Evolutionary conservation across 2,888 invertebrate genomes (phyloP).

Genomic region (Digitonthophagus gazella): DNA sequence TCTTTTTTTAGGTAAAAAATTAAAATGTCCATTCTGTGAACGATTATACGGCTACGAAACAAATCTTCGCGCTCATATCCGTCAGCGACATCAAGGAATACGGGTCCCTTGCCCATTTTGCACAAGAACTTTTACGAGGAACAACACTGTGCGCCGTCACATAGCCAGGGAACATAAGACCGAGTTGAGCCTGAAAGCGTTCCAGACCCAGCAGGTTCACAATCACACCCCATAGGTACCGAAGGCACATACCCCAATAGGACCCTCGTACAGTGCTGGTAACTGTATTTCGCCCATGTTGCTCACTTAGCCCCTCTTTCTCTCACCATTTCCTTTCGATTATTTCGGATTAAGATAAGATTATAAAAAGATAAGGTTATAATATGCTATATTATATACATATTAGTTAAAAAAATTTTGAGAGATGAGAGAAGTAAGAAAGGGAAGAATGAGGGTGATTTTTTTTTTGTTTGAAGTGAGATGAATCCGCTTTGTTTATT

Average conservation of each 20-base stretch:
- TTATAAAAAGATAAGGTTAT: too few species aligned
- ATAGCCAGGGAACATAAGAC: constrained; percentile 88
- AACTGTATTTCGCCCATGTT: background rate
- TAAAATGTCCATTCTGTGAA: constrained; percentile 91
- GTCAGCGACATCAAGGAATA: constrained; percentile 89
- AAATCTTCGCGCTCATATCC: constrained; percentile 85
- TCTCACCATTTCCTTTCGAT: background rate
- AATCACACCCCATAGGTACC: constrained; percentile 62
- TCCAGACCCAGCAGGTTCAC: constrained; percentile 58
- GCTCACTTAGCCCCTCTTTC: background rate
- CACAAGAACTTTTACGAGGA: constrained; percentile 85
- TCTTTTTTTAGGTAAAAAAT: constrained; percentile 69
- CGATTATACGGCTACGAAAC: constrained; percentile 91
- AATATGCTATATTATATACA: too few species aligned
- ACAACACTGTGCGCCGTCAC: constrained; percentile 88
- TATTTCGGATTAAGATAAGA: too few species aligned
- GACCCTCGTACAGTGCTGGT: constrained; percentile 32
- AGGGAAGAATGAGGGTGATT: background rate
- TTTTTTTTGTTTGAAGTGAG: background rate
- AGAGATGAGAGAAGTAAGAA: background rate
- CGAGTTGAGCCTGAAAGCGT: constrained; percentile 65
- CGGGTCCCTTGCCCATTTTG: constrained; percentile 90
- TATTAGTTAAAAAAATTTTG: too few species aligned
- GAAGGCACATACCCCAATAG: constrained; percentile 26
- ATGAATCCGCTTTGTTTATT: too few species aligned